Conservation (phyloP, 2,888 invertebrate genomes). For the Pinctada fucata region DNA sequence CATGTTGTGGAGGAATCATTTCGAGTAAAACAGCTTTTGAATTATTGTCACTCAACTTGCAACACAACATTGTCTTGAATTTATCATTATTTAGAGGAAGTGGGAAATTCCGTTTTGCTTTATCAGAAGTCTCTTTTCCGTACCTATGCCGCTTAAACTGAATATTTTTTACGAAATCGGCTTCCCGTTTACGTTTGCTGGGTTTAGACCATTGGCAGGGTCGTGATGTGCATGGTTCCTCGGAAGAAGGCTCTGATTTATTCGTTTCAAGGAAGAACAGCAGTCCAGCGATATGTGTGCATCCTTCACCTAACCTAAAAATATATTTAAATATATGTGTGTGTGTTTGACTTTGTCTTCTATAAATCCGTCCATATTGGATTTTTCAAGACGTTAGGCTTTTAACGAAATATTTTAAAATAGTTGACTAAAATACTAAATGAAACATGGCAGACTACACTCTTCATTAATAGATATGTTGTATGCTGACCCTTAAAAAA, state of each 20-base stretch:
- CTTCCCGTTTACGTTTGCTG: conserved; percentile 21
- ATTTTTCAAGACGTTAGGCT: too few relatives aligned
- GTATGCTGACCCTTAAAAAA: too few relatives aligned
- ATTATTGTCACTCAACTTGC: conserved; percentile 1
- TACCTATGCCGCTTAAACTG: neutral
- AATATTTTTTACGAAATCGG: neutral
- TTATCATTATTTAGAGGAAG: neutral
- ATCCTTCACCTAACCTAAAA: conserved; percentile 33
- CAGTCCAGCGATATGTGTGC: conserved; percentile 32
- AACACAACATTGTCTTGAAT: neutral
- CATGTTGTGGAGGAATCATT: neutral
- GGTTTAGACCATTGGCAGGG: conserved; percentile 20
- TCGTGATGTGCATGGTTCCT: conserved; percentile 27
- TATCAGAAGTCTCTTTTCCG: neutral
- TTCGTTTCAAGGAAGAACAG: conserved; percentile 25
- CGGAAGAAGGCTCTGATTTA: neutral
- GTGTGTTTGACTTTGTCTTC: too few relatives aligned
- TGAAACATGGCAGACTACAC: too few relatives aligned
- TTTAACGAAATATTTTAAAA: too few relatives aligned
- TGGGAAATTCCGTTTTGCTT: neutral
- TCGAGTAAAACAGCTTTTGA: conserved; percentile 8
- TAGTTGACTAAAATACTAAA: too few relatives aligned
- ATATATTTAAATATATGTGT: too few relatives aligned
- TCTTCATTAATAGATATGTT: too few relatives aligned
- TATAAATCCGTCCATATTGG: too few relatives aligned